Evolutionary conservation across 2,888 invertebrate species (phyloP).

Genomic region (Venusia cambrica): DNA sequence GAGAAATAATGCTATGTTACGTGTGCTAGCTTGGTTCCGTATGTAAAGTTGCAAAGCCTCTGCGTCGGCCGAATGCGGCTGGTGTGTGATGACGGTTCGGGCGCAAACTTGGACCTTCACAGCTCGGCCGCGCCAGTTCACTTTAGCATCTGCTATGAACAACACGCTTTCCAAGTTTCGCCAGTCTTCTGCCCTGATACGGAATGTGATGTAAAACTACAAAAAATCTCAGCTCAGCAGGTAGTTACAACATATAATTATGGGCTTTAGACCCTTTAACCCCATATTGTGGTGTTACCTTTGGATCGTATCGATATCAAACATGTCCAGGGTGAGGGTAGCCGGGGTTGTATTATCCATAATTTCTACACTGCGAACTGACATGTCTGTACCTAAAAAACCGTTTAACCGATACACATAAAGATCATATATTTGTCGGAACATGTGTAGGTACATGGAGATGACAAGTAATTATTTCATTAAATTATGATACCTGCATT

Average conservation of each 20-base stretch:
- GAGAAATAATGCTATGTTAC: no score
- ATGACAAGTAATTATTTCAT: no score
- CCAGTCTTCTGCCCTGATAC: constrained; percentile 85
- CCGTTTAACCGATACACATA: no score
- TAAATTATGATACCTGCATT: no score
- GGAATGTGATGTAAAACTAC: no score
- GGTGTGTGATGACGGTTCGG: constrained; percentile 86
- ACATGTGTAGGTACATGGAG: no score
- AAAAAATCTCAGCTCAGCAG: no score
- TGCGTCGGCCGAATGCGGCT: constrained; percentile 85
- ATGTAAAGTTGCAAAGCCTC: constrained; percentile 77
- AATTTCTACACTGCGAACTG: constrained; percentile 84
- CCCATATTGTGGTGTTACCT: no score
- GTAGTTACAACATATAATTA: constrained; percentile 1
- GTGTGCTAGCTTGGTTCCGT: constrained; percentile 57
- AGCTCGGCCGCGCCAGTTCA: constrained; percentile 80
- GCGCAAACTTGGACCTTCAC: constrained; percentile 73
- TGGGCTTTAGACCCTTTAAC: neutral
- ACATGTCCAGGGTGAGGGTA: constrained; percentile 82
- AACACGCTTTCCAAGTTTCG: constrained; percentile 84
- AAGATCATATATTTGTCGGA: no score
- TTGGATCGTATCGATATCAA: constrained; percentile 86
- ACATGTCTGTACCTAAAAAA: constrained; percentile 74
- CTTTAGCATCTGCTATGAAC: constrained; percentile 85
- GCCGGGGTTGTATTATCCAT: constrained; percentile 83